Percentiles rank a stretch among this genome's conserved stretches.
These are phyloP conservation scores for Pyrrhia umbra DNA, from an alignment of 2,888 invertebrate genomes.

Conservation along the genomic window DNA sequence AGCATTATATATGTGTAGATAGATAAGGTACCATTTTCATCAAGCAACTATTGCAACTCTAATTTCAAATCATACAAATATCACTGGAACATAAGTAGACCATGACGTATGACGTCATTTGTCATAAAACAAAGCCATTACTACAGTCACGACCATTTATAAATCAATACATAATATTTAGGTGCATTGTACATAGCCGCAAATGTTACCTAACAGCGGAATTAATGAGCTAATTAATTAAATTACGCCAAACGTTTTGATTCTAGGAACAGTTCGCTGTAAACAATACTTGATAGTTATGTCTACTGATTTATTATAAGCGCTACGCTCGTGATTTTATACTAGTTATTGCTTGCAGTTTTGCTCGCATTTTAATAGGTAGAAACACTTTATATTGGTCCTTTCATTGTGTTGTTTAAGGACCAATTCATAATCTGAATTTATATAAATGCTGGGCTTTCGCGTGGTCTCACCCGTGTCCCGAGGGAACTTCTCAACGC, in stretches of 20 bases:
- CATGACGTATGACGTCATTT: neutral
- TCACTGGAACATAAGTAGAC: neutral
- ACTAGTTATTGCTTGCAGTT: neutral
- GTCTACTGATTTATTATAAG: neutral
- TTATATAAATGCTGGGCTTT: too few relatives aligned
- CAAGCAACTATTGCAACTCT: too few relatives aligned
- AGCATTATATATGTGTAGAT: too few relatives aligned
- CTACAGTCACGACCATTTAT: slow-evolving; percentile 1
- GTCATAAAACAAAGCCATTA: neutral
- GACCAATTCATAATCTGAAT: too few relatives aligned
- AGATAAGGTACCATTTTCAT: too few relatives aligned
- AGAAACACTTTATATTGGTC: too few relatives aligned
- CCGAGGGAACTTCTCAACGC: too few relatives aligned
- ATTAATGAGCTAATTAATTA: slow-evolving; percentile 79
- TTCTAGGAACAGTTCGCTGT: slow-evolving; percentile 31
- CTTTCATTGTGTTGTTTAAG: too few relatives aligned
- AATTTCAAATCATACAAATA: neutral
- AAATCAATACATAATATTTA: slow-evolving; percentile 26
- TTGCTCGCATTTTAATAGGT: too few relatives aligned
- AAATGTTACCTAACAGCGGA: slow-evolving; percentile 71
- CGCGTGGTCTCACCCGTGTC: too few relatives aligned
- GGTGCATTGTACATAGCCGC: slow-evolving; percentile 48
- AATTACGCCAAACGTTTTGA: slow-evolving; percentile 45
- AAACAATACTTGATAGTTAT: slow-evolving; percentile 11
- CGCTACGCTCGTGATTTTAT: neutral